A percentile compares a stretch with the other conserved stretches of the same genome.
Conservation (phyloP, 2,888 invertebrate genomes). For the Chloroclysta siterata region DNA sequence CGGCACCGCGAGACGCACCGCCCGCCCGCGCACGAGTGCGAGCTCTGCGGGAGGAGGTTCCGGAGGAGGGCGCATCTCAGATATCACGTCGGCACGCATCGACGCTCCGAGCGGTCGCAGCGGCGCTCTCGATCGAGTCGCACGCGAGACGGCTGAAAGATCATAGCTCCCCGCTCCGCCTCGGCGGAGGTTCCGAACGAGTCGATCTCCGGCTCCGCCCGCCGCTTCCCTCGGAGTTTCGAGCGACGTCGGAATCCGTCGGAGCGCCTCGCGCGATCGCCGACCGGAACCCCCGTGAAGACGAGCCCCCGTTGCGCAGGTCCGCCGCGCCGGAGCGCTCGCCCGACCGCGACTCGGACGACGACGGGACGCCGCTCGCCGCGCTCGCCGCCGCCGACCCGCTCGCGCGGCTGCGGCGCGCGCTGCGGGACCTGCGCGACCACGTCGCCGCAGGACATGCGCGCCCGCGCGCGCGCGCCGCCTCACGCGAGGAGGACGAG, state of each 20-base stretch:
- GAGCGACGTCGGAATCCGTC: too few species aligned
- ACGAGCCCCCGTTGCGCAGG: constrained; percentile 20
- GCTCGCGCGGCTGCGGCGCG: constrained; percentile 56
- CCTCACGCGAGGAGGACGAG: constrained; percentile 52
- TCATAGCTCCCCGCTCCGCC: background rate
- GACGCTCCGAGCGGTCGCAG: constrained; percentile 31
- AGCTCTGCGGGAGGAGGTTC: constrained; percentile 65
- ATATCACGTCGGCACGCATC: constrained; percentile 68
- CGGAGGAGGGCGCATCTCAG: constrained; percentile 67
- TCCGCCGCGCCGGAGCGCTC: constrained; percentile 17
- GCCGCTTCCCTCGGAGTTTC: background rate
- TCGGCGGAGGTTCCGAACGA: too few species aligned
- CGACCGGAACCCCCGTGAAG: background rate
- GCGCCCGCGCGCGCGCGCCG: constrained; percentile 46
- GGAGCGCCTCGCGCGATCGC: background rate
- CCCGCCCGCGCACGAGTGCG: constrained; percentile 62
- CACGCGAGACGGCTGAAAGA: background rate
- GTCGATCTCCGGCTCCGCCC: background rate
- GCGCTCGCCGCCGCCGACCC: constrained; percentile 3
- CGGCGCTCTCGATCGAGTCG: too few species aligned
- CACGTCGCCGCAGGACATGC: constrained; percentile 51
- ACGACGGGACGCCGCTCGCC: constrained; percentile 24
- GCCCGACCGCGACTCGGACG: constrained; percentile 18
- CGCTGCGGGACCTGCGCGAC: constrained; percentile 64
- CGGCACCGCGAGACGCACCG: constrained; percentile 65